A percentile compares a stretch with the other conserved stretches of the same genome.
These are phyloP conservation scores for Thera obeliscata DNA, from an alignment of 2,888 invertebrate species.

Conservation along the genomic window DNA sequence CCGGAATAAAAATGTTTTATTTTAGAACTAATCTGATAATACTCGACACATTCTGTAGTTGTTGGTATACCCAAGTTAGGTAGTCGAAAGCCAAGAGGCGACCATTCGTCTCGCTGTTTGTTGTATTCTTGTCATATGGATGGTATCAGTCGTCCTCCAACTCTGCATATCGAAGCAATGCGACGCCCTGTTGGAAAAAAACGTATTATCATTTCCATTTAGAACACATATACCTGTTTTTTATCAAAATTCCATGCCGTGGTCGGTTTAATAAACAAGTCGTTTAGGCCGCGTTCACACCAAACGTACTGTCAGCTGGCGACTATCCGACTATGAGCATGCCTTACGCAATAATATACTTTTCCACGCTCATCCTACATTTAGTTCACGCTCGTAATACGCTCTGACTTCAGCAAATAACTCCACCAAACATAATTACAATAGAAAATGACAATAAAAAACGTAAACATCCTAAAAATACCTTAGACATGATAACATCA, in stretches of 20 bases:
- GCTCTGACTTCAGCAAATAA: no score
- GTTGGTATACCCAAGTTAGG: not conserved
- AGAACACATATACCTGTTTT: not conserved
- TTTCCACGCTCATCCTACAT: no score
- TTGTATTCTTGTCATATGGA: conserved; percentile 68
- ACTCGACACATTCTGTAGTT: not conserved
- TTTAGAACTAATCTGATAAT: conserved; percentile 39
- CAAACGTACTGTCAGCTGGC: no score
- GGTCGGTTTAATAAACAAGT: no score
- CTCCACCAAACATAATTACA: no score
- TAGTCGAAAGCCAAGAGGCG: conserved; percentile 61
- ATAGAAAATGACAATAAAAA: no score
- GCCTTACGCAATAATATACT: no score
- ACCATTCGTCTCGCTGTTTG: conserved; percentile 66
- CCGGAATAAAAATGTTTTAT: conserved; percentile 59
- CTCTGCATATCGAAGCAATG: conserved; percentile 77
- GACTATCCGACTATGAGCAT: no score
- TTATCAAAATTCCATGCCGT: not conserved
- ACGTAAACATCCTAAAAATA: no score
- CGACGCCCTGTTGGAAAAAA: conserved; percentile 65
- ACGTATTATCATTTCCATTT: not conserved
- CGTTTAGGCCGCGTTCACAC: no score
- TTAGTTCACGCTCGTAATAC: no score
- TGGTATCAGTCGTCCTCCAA: conserved; percentile 68
- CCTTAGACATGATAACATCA: no score